Evolutionary conservation across 2,113 vertebrate species (phyloP).

Genomic region (Ptilorrhoa leucosticta): DNA sequence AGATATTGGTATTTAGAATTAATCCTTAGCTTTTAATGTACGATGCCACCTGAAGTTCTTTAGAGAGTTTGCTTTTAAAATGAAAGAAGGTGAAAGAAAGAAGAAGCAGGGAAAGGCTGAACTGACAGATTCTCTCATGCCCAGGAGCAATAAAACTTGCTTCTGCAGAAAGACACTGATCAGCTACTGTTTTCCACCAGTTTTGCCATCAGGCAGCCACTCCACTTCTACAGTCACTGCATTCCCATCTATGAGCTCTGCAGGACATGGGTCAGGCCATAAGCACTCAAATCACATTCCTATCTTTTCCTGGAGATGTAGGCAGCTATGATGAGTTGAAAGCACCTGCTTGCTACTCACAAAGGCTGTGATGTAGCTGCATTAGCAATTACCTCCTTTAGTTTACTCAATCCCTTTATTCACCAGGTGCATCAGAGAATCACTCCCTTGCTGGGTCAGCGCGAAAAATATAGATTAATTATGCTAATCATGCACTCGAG

Average conservation of each 20-base stretch:
- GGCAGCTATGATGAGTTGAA: neutral
- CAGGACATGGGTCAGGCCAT: neutral
- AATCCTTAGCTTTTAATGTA: neutral
- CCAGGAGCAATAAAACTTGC: neutral
- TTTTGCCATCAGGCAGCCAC: neutral
- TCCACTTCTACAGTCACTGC: neutral
- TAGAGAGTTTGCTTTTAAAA: neutral
- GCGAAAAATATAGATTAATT: constrained; percentile 22
- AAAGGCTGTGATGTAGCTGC: neutral
- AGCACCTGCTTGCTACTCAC: neutral
- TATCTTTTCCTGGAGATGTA: neutral
- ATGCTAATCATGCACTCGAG: constrained; percentile 15
- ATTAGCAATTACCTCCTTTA: neutral
- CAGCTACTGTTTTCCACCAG: neutral
- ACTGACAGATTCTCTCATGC: neutral
- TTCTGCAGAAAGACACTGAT: neutral
- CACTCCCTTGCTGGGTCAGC: neutral
- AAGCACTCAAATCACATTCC: neutral
- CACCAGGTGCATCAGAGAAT: constrained; percentile 2
- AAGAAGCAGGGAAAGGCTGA: neutral
- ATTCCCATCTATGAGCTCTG: neutral
- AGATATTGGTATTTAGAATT: neutral
- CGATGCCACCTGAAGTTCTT: neutral
- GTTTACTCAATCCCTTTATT: constrained; percentile 11
- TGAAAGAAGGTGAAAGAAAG: neutral